Evolutionary conservation across 2,888 invertebrate species (phyloP), one percentile per base, ranked within the genome.

Genomic region (Leistus spinibarbis): DNA sequence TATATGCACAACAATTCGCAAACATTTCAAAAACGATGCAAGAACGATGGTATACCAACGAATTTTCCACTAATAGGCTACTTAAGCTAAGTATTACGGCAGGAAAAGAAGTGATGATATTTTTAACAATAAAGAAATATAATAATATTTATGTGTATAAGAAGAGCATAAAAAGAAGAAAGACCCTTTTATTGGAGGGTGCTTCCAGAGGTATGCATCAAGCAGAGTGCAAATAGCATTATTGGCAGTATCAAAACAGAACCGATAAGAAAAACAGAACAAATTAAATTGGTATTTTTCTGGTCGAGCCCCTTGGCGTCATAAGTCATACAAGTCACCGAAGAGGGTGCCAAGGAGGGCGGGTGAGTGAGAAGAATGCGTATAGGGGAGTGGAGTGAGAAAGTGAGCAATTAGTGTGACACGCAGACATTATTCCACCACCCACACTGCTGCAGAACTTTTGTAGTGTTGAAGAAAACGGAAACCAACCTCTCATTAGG

Each of bases 361-460:
- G 20, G 68, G 23, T 17, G 7, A 23, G 68, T 19, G 56, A n/a
- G 57, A 54, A 17, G 57, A 20, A 56, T 22, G 57, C 54, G 56
- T 20, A n/a, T 17, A 54, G 24, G 24, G 69, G 17, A 70, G 68
- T 40, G 67, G 77, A 69, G 76, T 75, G 80, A 81, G 81, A 81
- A 82, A 81, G 79, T 79, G 79, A 79, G 83, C 83, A 85, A 85
- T 85, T 85, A 85, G 84, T 82, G 81, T 81, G 83, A 83, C 83
- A 82, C 81, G 80, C 81, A 81, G 81, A 80, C 82, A 82, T 83
- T 83, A 81, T 79, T 81, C 79, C 82, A 82, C 82, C 83, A 84
- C 84, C 83, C 83, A 82, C 81, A 80, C 82, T 20, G 64, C 16
- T 23, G 53, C 66, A 20, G 72, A 54, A 23, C 10, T 22, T 22